Evolutionary conservation across 2,113 vertebrate species (phyloP).

Genomic region (Neolamprologus caudopunctatus): DNA sequence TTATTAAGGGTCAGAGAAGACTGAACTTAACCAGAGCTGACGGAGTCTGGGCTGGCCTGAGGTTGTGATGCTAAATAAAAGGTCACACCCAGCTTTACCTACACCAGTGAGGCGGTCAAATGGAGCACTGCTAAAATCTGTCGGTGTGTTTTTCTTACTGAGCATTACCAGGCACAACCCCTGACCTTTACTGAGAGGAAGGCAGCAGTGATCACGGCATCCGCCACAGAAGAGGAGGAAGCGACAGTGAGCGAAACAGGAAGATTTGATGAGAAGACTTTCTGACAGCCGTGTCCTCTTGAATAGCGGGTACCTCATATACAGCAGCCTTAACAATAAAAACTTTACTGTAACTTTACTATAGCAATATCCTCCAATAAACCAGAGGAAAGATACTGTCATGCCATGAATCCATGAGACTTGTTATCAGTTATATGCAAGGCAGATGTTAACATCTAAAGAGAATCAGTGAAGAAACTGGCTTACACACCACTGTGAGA

Average conservation of each 20-base stretch:
- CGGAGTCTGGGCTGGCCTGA: background rate
- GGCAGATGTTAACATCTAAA: background rate
- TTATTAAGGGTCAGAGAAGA: background rate
- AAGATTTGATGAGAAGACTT: background rate
- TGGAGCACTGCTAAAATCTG: background rate
- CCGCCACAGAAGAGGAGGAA: background rate
- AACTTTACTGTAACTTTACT: background rate
- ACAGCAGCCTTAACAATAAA: background rate
- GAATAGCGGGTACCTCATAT: background rate
- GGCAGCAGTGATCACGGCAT: background rate
- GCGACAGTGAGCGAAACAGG: background rate
- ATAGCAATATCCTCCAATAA: background rate
- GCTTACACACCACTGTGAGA: background rate
- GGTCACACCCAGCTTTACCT: background rate
- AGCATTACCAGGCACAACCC: background rate
- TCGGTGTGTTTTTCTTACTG: background rate
- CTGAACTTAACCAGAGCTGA: background rate
- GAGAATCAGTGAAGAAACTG: background rate
- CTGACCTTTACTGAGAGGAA: background rate
- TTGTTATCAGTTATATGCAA: background rate
- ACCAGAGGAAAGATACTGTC: background rate
- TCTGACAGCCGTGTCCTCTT: background rate
- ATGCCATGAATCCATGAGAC: background rate
- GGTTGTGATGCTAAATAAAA: background rate
- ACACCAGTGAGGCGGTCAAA: background rate